These are phyloP conservation scores for Conops quadrifasciatus DNA, from an alignment of 2,888 invertebrate genomes.

Conservation along the genomic window DNA sequence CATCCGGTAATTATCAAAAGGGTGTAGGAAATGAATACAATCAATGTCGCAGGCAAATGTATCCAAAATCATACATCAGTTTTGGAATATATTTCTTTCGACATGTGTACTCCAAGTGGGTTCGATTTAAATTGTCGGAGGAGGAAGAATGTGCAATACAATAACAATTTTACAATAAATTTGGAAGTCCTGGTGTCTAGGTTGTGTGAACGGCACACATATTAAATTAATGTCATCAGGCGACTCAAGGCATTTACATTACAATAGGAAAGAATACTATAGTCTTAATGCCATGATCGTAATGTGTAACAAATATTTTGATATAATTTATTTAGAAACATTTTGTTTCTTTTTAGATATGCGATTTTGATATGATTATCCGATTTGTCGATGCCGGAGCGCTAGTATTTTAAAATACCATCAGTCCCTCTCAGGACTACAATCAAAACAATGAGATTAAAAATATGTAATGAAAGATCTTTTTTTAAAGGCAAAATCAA, in stretches of 20 bases:
- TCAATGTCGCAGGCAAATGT: neutral
- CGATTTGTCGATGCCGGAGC: no score
- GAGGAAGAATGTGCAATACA: neutral
- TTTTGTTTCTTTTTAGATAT: no score
- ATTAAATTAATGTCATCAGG: neutral
- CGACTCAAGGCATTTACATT: neutral
- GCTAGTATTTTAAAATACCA: no score
- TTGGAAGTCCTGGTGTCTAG: neutral
- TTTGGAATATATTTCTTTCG: neutral
- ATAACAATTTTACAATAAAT: neutral
- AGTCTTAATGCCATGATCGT: neutral
- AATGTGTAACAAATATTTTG: neutral
- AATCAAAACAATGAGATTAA: no score
- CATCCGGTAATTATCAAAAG: conserved; percentile 1
- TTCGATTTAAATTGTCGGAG: neutral
- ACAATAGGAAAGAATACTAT: neutral
- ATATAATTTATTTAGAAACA: no score
- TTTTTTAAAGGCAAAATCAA: no score
- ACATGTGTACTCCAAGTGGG: neutral
- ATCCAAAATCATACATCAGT: neutral
- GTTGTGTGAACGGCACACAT: conserved; percentile 1
- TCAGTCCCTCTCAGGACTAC: no score
- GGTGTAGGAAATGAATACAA: neutral
- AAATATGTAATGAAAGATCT: no score
- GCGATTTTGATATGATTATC: no score